Evolutionary conservation across 2,113 vertebrate species (phyloP), one percentile per base, ranked within the genome.

Genomic region (Clarias batrachus): DNA sequence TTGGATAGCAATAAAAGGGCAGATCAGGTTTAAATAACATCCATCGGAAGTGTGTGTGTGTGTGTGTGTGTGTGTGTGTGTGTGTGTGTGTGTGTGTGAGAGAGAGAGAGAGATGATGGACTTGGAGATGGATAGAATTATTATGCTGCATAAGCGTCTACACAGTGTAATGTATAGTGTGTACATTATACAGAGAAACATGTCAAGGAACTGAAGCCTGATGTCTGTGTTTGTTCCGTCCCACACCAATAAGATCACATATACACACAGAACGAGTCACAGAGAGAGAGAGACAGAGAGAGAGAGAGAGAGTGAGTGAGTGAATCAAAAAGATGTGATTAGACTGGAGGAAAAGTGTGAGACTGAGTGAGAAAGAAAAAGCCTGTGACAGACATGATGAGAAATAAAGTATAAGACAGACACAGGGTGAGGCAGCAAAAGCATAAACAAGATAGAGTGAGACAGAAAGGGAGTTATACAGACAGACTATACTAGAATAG

Each of bases 11-110:
- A 81, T 83, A 86, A 65, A 84, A 82, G 56, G 81, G 21, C 65
- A 37, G 86, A 87, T 90, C 87, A 65, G 82, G 74, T 87, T 84
- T 85, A 85, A 68, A 81, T 71, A 57, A 62, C 86, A 73, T 89
- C 85, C 77, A 87, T 86, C 62, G 21, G n/a, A 17, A 48, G 66
- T 74, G 82, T 87, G 41, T 70, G 77, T 86, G 73, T 79, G 71
- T 83, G 66, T 63, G 85, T 78, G 60, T 27, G 30, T 66, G 73
- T 65, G 84, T 66, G 63, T n/a, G 81, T 41, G 63, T 41, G 65
- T 41, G 30, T 33, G 59, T 65, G 68, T 74, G 86, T 85, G 30
- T 71, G 73, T 82, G 68, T 54, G 76, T 63, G 62, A 37, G 7
- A 48, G 48, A 7, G 7, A 8, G 48, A 48, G 48, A 48, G 48